These are phyloP conservation scores for Drosophila parabipectinata DNA, from an alignment of 1,140 invertebrate species.

Conservation along the genomic window DNA sequence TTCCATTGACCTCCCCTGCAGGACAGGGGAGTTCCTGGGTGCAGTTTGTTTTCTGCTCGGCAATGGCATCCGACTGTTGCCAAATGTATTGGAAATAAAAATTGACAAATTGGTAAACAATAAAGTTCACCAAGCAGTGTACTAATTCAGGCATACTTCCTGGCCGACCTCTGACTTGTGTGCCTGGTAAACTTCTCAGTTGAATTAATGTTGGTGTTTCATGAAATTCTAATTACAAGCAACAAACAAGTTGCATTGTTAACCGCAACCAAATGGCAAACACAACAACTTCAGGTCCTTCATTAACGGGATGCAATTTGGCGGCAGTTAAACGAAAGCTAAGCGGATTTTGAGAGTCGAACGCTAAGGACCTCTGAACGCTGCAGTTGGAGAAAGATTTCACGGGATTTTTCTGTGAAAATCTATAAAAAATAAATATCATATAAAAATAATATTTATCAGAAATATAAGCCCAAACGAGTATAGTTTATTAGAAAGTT, in stretches of 20 bases:
- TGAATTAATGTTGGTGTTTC: slow-evolving; percentile 42
- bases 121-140: slow-evolving; percentile 23
- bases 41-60: slow-evolving; percentile 43
- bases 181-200: slow-evolving; percentile 11
- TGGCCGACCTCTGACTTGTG: not conserved
- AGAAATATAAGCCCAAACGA: too few relatives aligned
- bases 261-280: slow-evolving; percentile 31
- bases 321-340: slow-evolving; percentile 42
- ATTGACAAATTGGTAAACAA: slow-evolving; percentile 49
- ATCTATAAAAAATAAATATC: too few relatives aligned
- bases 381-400: slow-evolving; percentile 1
- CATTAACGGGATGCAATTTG: slow-evolving; percentile 54
- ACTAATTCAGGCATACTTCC: slow-evolving; percentile 4
- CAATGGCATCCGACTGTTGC: slow-evolving; percentile 32
- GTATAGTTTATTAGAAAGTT: too few relatives aligned
- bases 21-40: slow-evolving; percentile 39
- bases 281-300: slow-evolving; percentile 26
- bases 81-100: slow-evolving; percentile 69
- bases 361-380: slow-evolving; percentile 1
- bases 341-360: slow-evolving; percentile 48
- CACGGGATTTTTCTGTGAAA: not conserved
- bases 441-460: too few relatives aligned
- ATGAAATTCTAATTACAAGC: slow-evolving; percentile 54
- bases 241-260: slow-evolving; percentile 35
- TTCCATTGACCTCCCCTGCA: slow-evolving; percentile 38